Evolutionary conservation across 2,888 invertebrate genomes (phyloP), one percentile per base, ranked within the genome.

Genomic region (Spodoptera littoralis): DNA sequence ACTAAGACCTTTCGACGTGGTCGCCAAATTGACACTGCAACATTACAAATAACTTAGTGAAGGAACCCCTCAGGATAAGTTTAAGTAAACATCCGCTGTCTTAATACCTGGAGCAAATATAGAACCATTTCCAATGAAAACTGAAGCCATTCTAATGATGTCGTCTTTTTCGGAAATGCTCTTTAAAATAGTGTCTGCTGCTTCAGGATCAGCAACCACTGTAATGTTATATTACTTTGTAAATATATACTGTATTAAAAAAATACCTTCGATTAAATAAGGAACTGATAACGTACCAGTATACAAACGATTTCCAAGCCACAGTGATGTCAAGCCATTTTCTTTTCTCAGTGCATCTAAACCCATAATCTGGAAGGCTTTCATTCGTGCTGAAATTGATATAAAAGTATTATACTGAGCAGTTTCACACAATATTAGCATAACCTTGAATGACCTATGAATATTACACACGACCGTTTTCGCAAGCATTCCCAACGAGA

Each of bases 41-140:
- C 18, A 18, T 18, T 18, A 18, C 18, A 18, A 18, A 2, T 18
- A 18, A 18, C 18, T 18, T 18, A 18, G 18, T 18, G 18, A 18
- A 18, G 18, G 18, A 18, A 18, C 18, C 18, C 18, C 18, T 18
- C 18, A 18, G 18, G 27, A 1, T 36, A 36, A 36, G 36, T 5
- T 36, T 36, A 9, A 8, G 9, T 36, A 9, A 36, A 36, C 6
- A 36, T 36, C 4, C 0, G 6, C 2, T 36, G 4, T 36, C 6
- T 18, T 18, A 18, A 18, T 57, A 90, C 89, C 88, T 71, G 86
- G 82, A 46, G 89, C 86, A 69, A 87, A 87, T 43, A 88, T 70
- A 24, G 84, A 86, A 4, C 88, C 90, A 45, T 86, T 85, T 1
- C 89, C 89, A 8, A 79, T 8, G 0, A 84, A 61, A 0, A 75